Evolutionary conservation across 2,888 invertebrate species (phyloP).

Genomic region (Molanna angustata): DNA sequence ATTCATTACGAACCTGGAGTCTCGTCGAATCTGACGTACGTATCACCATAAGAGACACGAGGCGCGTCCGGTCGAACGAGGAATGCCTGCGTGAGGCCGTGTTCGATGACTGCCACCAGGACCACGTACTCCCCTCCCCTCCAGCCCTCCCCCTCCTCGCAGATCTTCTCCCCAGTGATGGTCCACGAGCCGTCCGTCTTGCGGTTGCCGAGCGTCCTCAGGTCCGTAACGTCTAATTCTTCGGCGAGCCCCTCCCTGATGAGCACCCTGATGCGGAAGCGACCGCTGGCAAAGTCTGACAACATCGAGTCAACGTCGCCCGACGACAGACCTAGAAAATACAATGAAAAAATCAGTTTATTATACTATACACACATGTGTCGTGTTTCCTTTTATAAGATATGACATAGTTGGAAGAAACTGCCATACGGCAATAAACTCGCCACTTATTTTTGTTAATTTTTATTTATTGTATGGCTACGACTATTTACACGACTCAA

Average conservation of each 20-base stretch:
- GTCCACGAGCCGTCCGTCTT: conserved; percentile 37
- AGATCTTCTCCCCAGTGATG: conserved; percentile 45
- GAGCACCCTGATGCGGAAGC: neutral
- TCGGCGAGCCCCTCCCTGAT: conserved; percentile 11
- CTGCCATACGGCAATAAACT: neutral
- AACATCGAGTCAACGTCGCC: conserved; percentile 4
- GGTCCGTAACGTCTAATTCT: conserved; percentile 6
- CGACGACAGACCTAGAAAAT: no score
- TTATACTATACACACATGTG: no score
- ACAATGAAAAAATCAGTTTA: no score
- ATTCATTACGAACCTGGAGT: conserved; percentile 42
- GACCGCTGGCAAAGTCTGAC: conserved; percentile 10
- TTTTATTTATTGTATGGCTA: no score
- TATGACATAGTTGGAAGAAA: neutral
- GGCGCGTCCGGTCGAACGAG: conserved; percentile 43
- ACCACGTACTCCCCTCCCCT: conserved; percentile 1
- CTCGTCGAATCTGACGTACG: conserved; percentile 40
- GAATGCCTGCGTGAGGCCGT: conserved; percentile 39
- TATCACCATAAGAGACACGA: conserved; percentile 37
- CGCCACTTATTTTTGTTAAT: no score
- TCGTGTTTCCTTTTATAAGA: no score
- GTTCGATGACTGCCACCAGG: conserved; percentile 35
- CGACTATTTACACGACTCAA: no score
- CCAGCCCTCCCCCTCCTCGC: conserved; percentile 21
- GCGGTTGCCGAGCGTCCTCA: conserved; percentile 9